Conservation (phyloP, 2,888 invertebrate species). For the Nephrocerus scutellatus region DNA sequence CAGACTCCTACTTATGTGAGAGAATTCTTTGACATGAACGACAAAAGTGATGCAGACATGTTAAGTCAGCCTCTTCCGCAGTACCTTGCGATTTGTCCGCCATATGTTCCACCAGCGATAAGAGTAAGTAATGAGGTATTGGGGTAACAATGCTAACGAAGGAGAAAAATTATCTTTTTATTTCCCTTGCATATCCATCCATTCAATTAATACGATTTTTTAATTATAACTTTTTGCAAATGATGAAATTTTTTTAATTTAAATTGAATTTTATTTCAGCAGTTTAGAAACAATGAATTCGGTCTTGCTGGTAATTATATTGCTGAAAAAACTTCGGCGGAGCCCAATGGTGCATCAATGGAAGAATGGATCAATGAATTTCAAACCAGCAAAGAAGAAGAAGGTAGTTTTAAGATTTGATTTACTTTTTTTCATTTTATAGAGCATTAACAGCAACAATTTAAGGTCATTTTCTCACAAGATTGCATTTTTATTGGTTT, state of each 20-base stretch:
- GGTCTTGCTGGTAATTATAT: slow-evolving; percentile 43
- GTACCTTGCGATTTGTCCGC: slow-evolving; percentile 27
- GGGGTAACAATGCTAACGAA: too few relatives aligned
- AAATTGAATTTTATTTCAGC: slow-evolving; percentile 24
- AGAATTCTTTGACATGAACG: slow-evolving; percentile 40
- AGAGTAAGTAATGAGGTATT: slow-evolving; percentile 11
- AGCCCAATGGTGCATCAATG: slow-evolving; percentile 24
- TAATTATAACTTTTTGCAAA: too few relatives aligned
- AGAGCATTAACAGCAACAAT: background rate
- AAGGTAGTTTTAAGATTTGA: slow-evolving; percentile 38
- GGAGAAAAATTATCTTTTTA: too few relatives aligned
- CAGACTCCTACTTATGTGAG: slow-evolving; percentile 33
- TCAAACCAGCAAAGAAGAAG: slow-evolving; percentile 54
- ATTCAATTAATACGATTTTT: too few relatives aligned
- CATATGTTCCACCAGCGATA: slow-evolving; percentile 16
- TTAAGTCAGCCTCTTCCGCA: slow-evolving; percentile 21
- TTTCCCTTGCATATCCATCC: too few relatives aligned
- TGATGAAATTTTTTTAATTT: background rate
- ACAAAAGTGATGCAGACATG: slow-evolving; percentile 21
- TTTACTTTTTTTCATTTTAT: background rate
- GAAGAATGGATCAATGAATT: slow-evolving; percentile 49
- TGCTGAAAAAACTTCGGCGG: slow-evolving; percentile 25
- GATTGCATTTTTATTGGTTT: slow-evolving; percentile 27
- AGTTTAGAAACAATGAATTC: slow-evolving; percentile 48
- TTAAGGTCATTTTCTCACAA: slow-evolving; percentile 2